Conservation (phyloP, 2,113 vertebrate species). For the Amazona vittata region DNA sequence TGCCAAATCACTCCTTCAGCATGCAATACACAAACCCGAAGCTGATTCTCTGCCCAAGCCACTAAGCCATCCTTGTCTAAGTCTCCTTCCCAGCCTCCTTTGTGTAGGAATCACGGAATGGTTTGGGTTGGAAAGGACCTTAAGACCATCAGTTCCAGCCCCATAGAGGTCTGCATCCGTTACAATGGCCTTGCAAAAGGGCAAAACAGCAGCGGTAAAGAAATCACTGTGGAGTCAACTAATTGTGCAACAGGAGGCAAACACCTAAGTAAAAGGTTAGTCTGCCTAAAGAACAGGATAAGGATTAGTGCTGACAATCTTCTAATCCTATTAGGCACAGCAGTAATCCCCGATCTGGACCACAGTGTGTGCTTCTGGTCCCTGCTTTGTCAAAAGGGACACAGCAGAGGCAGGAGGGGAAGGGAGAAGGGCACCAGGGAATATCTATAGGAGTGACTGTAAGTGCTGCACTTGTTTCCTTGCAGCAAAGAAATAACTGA, state of each 20-base stretch:
- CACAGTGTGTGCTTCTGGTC: rapidly evolving
- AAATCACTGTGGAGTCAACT: constrained; percentile 5
- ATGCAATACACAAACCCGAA: not conserved
- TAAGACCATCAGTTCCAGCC: not conserved
- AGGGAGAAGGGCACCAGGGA: not conserved
- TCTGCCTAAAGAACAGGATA: constrained; percentile 21
- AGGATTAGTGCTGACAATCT: constrained; percentile 44
- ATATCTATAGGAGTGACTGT: not conserved
- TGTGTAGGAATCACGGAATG: not conserved
- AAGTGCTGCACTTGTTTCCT: not conserved
- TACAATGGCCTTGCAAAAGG: not conserved
- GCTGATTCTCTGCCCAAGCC: not conserved
- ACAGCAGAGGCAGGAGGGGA: rapidly evolving
- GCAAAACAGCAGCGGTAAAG: not conserved
- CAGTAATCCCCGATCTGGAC: not conserved
- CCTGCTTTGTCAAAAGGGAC: not conserved
- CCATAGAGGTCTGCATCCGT: not conserved
- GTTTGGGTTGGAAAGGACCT: not conserved
- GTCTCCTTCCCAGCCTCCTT: not conserved
- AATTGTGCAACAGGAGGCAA: constrained; percentile 39
- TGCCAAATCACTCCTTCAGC: not conserved
- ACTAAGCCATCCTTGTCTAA: not conserved
- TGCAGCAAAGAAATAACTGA: not conserved
- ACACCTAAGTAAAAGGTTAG: constrained; percentile 51
- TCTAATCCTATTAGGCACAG: constrained; percentile 47